Evolutionary conservation across 2,888 invertebrate genomes (phyloP), one percentile per base, ranked within the genome.

Genomic region (Atrina japonica): DNA sequence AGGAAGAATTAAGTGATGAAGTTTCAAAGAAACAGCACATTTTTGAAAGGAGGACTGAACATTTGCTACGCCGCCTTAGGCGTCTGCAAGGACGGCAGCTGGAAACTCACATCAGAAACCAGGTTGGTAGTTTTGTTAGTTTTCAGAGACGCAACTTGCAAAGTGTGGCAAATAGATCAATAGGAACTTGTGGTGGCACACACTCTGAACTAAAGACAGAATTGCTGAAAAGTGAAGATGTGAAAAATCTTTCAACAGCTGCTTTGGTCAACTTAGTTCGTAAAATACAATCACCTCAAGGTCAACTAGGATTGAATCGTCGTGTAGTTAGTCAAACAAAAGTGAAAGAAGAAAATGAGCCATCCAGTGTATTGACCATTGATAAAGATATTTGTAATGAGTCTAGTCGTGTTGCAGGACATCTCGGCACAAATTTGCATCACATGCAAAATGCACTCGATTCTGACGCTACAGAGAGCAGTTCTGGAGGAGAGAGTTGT

Each of bases 401-500:
- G 83, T 90, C 96, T 76, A 94, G 85, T 35, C 69, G 82, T 53
- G 82, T 95, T 1, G 93, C 95, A 0, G 95, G 95, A 21, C 93
- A 94, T 21, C 90, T 97, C 74, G 92, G 93, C 58, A 93, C 94
- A 0, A 95, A 96, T 89, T 90, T 97, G 80, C 93, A 94, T 29
- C 92, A 95, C 76, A 93, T 96, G 66, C 95, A 96, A 88, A 92
- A 93, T 71, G 94, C 94, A 83, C 92, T 96, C 76, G 97, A 98
- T 91, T 96, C 97, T 1, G 97, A 98, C 92, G 97, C 96, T 41
- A 98, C 98, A 0, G 96, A 95, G 18, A 96, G 96, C 73, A 97
- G 97, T 87, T 97, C 97, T 18, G 97, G 97, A 63, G 97, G 96
- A 40, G 97, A 97, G 90, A 97, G 96, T 86, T 96, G 96, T 90